These are phyloP conservation scores for Abscondita cerata DNA, from an alignment of 2,888 invertebrate genomes.

Conservation along the genomic window DNA sequence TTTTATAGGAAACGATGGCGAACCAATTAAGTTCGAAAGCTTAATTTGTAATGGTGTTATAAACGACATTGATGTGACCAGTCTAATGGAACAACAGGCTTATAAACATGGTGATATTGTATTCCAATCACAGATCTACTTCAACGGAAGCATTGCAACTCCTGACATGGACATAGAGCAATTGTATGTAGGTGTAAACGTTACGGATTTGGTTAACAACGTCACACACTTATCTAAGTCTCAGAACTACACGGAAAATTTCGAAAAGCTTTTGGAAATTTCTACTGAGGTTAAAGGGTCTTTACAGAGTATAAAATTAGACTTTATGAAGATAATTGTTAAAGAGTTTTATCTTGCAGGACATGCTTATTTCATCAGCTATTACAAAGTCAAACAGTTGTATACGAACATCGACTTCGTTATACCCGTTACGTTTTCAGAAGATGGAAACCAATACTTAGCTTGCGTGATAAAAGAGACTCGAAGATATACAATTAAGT, in stretches of 20 bases:
- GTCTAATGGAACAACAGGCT: conserved; percentile 50
- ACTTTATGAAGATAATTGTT: neutral
- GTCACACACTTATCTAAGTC: conserved; percentile 44
- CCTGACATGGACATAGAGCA: conserved; percentile 50
- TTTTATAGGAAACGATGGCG: conserved; percentile 39
- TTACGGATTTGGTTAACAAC: conserved; percentile 49
- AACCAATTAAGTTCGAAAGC: conserved; percentile 44
- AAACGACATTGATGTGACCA: conserved; percentile 48
- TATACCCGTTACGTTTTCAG: conserved; percentile 14
- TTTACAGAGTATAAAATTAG: conserved; percentile 51
- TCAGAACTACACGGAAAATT: conserved; percentile 52
- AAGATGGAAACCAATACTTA: conserved; percentile 9
- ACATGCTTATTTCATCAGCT: conserved; percentile 48
- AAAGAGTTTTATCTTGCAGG: conserved; percentile 39
- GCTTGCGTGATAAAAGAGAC: conserved; percentile 15
- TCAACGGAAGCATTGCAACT: conserved; percentile 47
- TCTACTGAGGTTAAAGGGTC: conserved; percentile 49
- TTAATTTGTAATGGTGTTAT: conserved; percentile 49
- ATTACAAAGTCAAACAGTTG: conserved; percentile 45
- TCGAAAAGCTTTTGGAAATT: conserved; percentile 48
- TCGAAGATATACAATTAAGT: conserved; percentile 21
- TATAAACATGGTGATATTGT: conserved; percentile 44
- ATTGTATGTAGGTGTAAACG: conserved; percentile 50
- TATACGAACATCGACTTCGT: conserved; percentile 12
- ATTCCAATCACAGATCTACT: conserved; percentile 44